A percentile compares a stretch with the other conserved stretches of the same genome.
Conservation (phyloP, 2,113 vertebrate species). For the Heptranchias perlo region DNA sequence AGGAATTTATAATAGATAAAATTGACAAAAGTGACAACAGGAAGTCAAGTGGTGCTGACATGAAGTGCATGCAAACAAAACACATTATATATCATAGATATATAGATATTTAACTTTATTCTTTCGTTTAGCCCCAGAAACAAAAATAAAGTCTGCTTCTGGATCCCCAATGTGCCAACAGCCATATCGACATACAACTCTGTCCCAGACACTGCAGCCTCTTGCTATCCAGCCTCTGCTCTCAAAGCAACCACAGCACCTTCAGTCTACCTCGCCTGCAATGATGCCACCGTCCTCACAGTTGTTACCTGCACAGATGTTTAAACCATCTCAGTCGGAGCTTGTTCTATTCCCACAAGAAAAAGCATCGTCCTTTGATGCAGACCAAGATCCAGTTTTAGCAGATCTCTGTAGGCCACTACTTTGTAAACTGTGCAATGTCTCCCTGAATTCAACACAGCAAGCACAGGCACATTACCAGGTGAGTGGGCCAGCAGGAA, state of each 20-base stretch:
- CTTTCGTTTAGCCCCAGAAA: conserved; percentile 50
- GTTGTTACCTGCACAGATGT: conserved; percentile 49
- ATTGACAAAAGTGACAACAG: too few species aligned
- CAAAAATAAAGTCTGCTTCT: conserved; percentile 56
- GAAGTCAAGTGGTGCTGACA: neutral
- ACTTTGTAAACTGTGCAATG: conserved; percentile 96
- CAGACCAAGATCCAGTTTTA: conserved; percentile 78
- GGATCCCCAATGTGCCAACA: conserved; percentile 63
- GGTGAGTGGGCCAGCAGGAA: conserved; percentile 53
- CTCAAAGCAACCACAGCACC: conserved; percentile 46
- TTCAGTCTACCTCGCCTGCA: conserved; percentile 53
- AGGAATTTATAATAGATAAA: neutral
- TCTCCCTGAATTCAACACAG: conserved; percentile 91
- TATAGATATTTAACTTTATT: neutral
- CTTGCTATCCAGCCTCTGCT: conserved; percentile 45
- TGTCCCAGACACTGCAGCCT: conserved; percentile 57
- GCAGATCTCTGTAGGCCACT: conserved; percentile 95
- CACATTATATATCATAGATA: neutral
- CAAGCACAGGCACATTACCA: conserved; percentile 98
- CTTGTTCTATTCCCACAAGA: conserved; percentile 70
- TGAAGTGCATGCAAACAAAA: neutral
- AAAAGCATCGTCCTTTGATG: conserved; percentile 63
- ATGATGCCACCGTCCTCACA: conserved; percentile 55
- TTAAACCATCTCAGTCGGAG: conserved; percentile 46
- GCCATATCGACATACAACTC: conserved; percentile 71